Evolutionary conservation across 2,888 invertebrate genomes (phyloP), one percentile per base, ranked within the genome.

Genomic region (Eristalis pertinax): DNA sequence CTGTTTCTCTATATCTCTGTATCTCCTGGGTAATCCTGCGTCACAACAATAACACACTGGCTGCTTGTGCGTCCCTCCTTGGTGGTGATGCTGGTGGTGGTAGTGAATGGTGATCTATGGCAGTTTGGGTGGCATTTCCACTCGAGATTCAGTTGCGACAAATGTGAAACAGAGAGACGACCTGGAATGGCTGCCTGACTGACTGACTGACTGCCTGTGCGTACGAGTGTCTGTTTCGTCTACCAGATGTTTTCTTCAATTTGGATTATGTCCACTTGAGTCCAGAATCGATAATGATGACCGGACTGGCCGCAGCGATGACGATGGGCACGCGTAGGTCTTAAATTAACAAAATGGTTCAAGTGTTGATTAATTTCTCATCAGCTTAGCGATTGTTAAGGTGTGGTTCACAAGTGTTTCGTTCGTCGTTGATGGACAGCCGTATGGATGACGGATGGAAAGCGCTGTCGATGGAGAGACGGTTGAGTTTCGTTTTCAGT

Each of bases 21-120:
- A n/a, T 63, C 43, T 67, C 84, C 75, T 76, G 87, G 87, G 87
- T 87, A 87, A 87, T 87, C 87, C 87, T 87, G 83, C 87, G 87
- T 87, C 87, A 87, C 64, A 87, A 84, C 76, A 87, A 87, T 64
- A 84, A 87, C 76, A 78, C 67, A 5, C 8, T 32, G 43, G 43
- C 32, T 68, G 41, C 58, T 56, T 11, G 29, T 69, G 32, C 29
- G 41, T 41, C 22, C 38, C 72, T 41, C 19, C 19, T 4, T 41
- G 22, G 29, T 19, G 15, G 15, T 32, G 35, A 22, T 26, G 1
- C 2, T 3, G 19, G 38, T 35, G 26, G 5, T 58, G 19, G 3
- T 38, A 43, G 72, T 87, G 86, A 83, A 4, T 38, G 63, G 72
- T 87, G 87, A 83, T 72, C 87, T 80, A 87, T 67, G 76, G 50